These are phyloP conservation scores for Mus minutoides DNA, from an alignment of 2,797 vertebrate species.

Conservation along the genomic window DNA sequence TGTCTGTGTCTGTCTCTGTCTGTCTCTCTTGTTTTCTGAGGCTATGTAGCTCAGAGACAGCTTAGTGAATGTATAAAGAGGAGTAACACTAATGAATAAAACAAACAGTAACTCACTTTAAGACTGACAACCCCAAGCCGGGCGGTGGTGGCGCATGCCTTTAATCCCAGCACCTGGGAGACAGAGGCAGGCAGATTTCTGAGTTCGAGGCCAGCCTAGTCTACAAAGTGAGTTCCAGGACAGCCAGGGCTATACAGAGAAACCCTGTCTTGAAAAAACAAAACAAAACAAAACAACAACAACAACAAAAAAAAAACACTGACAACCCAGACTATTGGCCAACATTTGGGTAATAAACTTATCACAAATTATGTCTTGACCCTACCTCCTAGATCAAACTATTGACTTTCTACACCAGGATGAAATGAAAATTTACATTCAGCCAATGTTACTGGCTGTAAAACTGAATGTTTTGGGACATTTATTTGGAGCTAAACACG, in stretches of 20 bases:
- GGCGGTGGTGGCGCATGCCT: too few relatives aligned
- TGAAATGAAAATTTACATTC: slow-evolving; percentile 1
- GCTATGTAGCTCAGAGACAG: background rate
- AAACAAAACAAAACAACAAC: too few relatives aligned
- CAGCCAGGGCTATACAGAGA: too few relatives aligned
- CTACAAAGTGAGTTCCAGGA: too few relatives aligned
- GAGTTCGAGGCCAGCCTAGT: too few relatives aligned
- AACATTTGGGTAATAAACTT: slow-evolving; percentile 28
- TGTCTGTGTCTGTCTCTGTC: background rate
- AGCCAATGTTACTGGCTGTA: background rate
- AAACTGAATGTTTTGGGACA: slow-evolving; percentile 38
- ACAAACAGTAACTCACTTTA: slow-evolving; percentile 47
- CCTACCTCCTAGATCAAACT: slow-evolving; percentile 3
- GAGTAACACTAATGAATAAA: slow-evolving; percentile 23
- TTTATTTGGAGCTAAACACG: slow-evolving; percentile 29
- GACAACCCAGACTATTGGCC: background rate
- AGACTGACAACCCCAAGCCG: background rate
- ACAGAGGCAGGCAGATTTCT: too few relatives aligned
- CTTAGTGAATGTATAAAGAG: slow-evolving; percentile 14
- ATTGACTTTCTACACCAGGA: slow-evolving; percentile 23
- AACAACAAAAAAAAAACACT: too few relatives aligned
- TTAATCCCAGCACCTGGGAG: too few relatives aligned
- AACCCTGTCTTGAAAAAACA: too few relatives aligned
- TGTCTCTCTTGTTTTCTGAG: slow-evolving; percentile 33
- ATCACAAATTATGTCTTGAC: slow-evolving; percentile 1